Evolutionary conservation across 2,888 invertebrate species (phyloP).

Genomic region (Venustoraphidia nigricollis): DNA sequence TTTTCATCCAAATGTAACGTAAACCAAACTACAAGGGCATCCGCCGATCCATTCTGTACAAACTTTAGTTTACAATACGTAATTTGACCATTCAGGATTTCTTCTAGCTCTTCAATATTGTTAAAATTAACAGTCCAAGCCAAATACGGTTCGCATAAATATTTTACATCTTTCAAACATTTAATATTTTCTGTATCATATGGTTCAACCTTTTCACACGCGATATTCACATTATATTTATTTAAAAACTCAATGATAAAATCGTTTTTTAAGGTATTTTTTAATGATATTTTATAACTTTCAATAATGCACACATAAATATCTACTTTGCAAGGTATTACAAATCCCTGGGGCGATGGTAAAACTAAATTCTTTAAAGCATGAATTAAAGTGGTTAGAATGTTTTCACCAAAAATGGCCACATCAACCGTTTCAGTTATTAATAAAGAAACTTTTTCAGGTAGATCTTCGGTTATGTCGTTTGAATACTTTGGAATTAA

Average conservation of each 20-base stretch:
- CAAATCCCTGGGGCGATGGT: constrained; percentile 25
- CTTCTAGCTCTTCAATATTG: constrained; percentile 31
- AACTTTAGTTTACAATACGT: constrained; percentile 23
- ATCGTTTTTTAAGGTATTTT: constrained; percentile 24
- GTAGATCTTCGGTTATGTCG: constrained; percentile 35
- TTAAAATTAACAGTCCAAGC: constrained; percentile 48
- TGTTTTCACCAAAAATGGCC: constrained; percentile 61
- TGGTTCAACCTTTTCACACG: constrained; percentile 31
- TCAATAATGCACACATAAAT: constrained; percentile 48
- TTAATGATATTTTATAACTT: constrained; percentile 32
- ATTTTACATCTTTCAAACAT: constrained; percentile 34
- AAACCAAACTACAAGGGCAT: constrained; percentile 59
- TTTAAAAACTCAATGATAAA: constrained; percentile 10
- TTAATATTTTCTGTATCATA: constrained; percentile 58
- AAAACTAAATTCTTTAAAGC: constrained; percentile 47
- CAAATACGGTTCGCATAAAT: constrained; percentile 38
- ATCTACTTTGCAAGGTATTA: constrained; percentile 44
- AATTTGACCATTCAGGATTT: constrained; percentile 15
- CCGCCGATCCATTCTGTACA: constrained; percentile 34
- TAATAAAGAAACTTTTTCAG: constrained; percentile 41
- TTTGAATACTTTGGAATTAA: constrained; percentile 45
- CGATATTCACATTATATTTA: constrained; percentile 22
- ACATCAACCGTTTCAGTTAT: constrained; percentile 71
- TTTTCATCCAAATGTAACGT: constrained; percentile 49
- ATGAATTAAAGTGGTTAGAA: constrained; percentile 48